Conservation (phyloP, 2,113 vertebrate species). For the Mystacornis crossleyi region DNA sequence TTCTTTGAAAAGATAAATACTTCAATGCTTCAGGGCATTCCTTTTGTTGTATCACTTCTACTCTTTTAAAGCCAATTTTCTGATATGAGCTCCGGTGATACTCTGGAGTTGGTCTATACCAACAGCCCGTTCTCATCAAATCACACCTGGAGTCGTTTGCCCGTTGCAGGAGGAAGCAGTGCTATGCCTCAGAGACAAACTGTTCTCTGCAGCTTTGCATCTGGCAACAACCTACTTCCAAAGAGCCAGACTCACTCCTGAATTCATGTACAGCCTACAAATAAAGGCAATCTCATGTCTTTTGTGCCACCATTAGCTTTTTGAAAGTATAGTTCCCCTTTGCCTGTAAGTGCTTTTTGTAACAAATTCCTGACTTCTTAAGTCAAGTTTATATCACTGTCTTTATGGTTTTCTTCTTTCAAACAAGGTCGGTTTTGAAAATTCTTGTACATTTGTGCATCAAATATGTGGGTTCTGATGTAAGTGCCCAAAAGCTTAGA, state of each 20-base stretch:
- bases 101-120: not conserved
- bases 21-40: not conserved
- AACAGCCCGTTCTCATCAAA: not conserved
- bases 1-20: not conserved
- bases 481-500: not conserved
- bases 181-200: not conserved
- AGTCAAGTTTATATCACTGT: slow-evolving; percentile 52
- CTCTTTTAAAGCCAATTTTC: not conserved
- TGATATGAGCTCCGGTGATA: not conserved
- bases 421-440: slow-evolving; percentile 54
- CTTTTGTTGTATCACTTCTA: not conserved
- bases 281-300: slow-evolving; percentile 61
- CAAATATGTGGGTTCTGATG: not conserved
- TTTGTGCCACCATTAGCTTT: slow-evolving; percentile 49
- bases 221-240: slow-evolving; percentile 53
- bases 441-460: not conserved
- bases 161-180: not conserved
- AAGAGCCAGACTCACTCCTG: slow-evolving; percentile 34
- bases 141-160: not conserved
- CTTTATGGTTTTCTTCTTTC: slow-evolving; percentile 40
- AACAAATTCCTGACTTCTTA: slow-evolving; percentile 70
- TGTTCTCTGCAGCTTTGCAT: not conserved
- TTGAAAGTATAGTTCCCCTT: slow-evolving; percentile 61
- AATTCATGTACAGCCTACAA: not conserved
- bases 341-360: slow-evolving; percentile 67